phyloP scores from a whole-genome alignment of 2,113 vertebrate species.

The Hippolais icterina region DNA sequence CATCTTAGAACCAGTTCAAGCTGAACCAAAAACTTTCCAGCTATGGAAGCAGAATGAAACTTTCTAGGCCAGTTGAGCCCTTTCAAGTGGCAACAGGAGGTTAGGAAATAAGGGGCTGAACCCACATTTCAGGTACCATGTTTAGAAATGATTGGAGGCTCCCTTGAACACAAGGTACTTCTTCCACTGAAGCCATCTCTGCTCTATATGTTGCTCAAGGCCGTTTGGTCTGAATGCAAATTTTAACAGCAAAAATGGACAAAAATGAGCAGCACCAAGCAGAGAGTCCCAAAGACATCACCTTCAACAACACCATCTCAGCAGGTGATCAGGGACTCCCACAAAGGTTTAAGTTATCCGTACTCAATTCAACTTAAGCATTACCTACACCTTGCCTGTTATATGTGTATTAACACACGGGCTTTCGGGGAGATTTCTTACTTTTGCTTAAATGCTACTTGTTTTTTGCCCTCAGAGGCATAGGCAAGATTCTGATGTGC shows the following conservation, averaged over 20 bases:
- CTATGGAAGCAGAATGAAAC: background rate
- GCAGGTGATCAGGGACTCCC: background rate
- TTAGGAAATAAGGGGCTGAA: background rate
- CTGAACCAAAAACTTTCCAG: background rate
- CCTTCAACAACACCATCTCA: background rate
- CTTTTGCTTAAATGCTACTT: background rate
- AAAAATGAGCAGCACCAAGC: background rate
- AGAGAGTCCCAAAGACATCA: background rate
- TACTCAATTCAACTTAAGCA: background rate
- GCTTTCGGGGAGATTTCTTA: background rate
- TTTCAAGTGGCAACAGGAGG: background rate
- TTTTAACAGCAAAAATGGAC: background rate
- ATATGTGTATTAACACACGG: accelerated
- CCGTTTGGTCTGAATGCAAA: background rate
- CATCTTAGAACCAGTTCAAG: background rate
- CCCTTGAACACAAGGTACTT: background rate
- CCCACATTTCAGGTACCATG: background rate
- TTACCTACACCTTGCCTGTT: background rate
- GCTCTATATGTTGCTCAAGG: background rate
- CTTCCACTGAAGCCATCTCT: background rate
- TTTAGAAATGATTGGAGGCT: background rate
- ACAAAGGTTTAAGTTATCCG: accelerated
- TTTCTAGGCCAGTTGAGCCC: background rate
- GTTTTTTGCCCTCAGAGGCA: background rate
- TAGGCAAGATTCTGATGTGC: background rate